A percentile compares a stretch with the other conserved stretches of the same genome.
Conservation (phyloP, 2,797 vertebrate genomes). For the Sphaeramia orbicularis region DNA sequence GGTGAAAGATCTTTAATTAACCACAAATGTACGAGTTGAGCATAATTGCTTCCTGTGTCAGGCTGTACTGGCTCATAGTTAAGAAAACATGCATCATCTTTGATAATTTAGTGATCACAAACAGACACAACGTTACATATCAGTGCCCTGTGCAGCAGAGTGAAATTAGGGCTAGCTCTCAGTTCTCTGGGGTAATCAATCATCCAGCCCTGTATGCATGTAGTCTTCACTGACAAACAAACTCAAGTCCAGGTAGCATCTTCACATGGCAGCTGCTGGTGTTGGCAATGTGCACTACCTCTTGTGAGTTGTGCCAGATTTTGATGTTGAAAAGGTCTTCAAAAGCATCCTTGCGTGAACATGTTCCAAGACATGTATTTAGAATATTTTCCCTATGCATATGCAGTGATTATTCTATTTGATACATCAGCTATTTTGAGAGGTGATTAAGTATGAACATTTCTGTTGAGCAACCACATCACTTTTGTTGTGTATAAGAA, state of each 20-base stretch:
- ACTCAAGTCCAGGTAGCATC: constrained; percentile 26
- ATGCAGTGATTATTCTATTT: constrained; percentile 12
- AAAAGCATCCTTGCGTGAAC: constrained; percentile 3
- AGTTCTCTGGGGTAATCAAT: constrained; percentile 44
- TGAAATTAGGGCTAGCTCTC: constrained; percentile 57
- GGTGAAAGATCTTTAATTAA: constrained; percentile 60
- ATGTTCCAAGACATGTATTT: background rate
- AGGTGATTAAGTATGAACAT: too few relatives aligned
- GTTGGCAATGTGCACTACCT: background rate
- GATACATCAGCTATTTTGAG: background rate
- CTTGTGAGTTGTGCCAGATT: background rate
- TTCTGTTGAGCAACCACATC: too few relatives aligned
- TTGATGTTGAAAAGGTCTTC: background rate
- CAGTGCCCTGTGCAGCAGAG: constrained; percentile 24
- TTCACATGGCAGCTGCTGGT: constrained; percentile 17
- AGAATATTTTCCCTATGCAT: background rate
- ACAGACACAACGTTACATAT: constrained; percentile 50
- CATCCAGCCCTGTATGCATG: constrained; percentile 27
- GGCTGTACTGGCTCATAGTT: constrained; percentile 3
- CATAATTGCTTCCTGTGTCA: constrained; percentile 48
- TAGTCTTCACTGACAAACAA: constrained; percentile 35
- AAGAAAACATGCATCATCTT: constrained; percentile 18
- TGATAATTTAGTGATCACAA: constrained; percentile 49
- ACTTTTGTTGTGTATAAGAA: too few relatives aligned
- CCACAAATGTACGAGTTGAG: constrained; percentile 47